These are phyloP conservation scores for Diaprepes abbreviatus DNA, from an alignment of 2,888 invertebrate species.

Conservation along the genomic window DNA sequence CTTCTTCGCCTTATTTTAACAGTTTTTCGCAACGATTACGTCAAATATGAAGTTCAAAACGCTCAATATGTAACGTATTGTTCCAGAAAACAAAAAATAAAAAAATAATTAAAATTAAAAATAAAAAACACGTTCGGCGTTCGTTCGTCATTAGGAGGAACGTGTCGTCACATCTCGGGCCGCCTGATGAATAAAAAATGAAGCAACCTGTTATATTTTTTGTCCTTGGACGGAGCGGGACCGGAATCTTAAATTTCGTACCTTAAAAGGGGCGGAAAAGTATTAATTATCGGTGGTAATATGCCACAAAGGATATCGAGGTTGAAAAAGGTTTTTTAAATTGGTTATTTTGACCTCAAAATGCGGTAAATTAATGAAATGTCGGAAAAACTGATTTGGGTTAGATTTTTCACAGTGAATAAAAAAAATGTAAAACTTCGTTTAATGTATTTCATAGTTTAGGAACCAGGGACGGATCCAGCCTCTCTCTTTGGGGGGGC, in stretches of 20 bases:
- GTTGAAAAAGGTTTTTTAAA: too few relatives aligned
- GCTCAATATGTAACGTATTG: not conserved
- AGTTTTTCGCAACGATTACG: too few relatives aligned
- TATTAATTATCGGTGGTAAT: not conserved
- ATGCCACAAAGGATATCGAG: not conserved
- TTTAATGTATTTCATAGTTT: too few relatives aligned
- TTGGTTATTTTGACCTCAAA: too few relatives aligned
- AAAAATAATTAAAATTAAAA: not conserved
- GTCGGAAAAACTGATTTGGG: too few relatives aligned
- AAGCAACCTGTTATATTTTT: slow-evolving; percentile 20
- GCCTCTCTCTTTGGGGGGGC: too few relatives aligned
- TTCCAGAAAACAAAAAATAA: not conserved
- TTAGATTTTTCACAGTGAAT: too few relatives aligned
- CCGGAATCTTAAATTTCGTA: not conserved
- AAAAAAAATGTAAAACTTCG: too few relatives aligned
- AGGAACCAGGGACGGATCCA: too few relatives aligned
- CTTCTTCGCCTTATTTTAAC: too few relatives aligned
- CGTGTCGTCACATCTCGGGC: not conserved
- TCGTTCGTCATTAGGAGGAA: not conserved
- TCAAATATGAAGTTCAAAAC: too few relatives aligned
- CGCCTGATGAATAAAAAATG: slow-evolving; percentile 3
- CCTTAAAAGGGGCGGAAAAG: not conserved
- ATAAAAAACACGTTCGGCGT: not conserved
- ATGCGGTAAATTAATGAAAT: too few relatives aligned
- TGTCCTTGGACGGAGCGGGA: slow-evolving; percentile 10